These are phyloP conservation scores for Apaloderma vittatum DNA, from an alignment of 2,113 vertebrate genomes.

Conservation along the genomic window DNA sequence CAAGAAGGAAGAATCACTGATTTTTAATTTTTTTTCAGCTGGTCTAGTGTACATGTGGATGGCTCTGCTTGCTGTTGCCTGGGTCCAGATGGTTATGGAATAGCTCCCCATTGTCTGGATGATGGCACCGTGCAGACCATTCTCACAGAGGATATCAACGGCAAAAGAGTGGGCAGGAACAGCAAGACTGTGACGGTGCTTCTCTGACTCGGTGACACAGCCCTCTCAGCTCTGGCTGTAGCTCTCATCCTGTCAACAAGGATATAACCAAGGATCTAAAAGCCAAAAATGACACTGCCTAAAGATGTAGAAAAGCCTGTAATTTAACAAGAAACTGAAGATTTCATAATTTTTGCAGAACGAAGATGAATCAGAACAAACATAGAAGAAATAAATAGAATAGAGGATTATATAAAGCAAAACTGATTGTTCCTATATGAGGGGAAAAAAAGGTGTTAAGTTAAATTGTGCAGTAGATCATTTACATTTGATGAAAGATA, in stretches of 20 bases:
- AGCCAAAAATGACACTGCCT: not conserved
- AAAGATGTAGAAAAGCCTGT: not conserved
- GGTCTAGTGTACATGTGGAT: not conserved
- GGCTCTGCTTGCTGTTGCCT: not conserved
- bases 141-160: conserved; percentile 88
- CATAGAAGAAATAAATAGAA: not conserved
- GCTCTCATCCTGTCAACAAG: not conserved
- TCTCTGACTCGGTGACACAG: accelerated
- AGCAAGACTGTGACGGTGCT: not conserved
- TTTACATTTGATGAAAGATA: not conserved
- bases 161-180: conserved; percentile 57
- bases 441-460: not conserved
- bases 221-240: not conserved
- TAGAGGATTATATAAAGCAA: not conserved
- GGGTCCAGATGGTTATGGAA: too few relatives aligned
- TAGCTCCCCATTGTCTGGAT: conserved; percentile 93
- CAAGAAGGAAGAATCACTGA: not conserved
- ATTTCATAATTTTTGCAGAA: not conserved
- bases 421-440: not conserved
- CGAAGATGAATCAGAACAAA: not conserved
- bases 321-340: not conserved
- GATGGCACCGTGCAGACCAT: conserved; percentile 87
- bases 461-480: not conserved
- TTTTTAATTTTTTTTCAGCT: not conserved
- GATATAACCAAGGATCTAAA: not conserved